Base-by-base conservation (phyloP, 2,888 invertebrate genomes). In the Harpalus rufipes region DNA sequence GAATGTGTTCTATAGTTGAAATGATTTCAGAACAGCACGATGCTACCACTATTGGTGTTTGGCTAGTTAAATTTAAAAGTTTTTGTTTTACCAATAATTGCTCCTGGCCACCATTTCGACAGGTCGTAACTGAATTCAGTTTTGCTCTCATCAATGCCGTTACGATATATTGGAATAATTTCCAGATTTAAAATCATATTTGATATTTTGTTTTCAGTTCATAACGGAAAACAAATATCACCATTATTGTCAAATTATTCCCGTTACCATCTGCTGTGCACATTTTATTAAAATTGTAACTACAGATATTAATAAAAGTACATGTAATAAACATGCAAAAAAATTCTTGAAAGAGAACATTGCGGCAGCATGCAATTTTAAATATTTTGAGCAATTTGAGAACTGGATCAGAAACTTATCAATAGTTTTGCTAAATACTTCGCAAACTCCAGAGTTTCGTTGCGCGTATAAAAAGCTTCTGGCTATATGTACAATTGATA, bases 11-110 rank as follows among this genome's bases (percentile, higher is more conserved):
- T 4, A 10, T 79, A n/a, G 7, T 79, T 16, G 79, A 58, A 39
- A 79, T 79, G 79, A 79, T 79, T 14, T 58, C 25, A 32, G 12
- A 25, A 10, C 12, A 61, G 3, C 79, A 79, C n/a, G 79, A 79
- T 25, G 25, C 44, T 8, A 41, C 21, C 4, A 14, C 81, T 4
- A 81, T 63, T 39, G 63, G 81, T 1, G 12, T 41, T 16, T 81
- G 81, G 81, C 63, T 81, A n/a, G 10, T 14, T 41, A 41, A 39
- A 81, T 81, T 81, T 63, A 81, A 81, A 63, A 12, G 25, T 18
- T 81, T 81, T 18, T 25, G 39, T 7, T 41, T 81, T 7, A 63
- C 1, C 7, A 39, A 63, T 3, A 81, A 18, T 18, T 41, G 41
- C 32, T 41, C 16, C 41, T 81, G 63, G 63, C 81, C 81, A 61